Evolutionary conservation across 1,140 invertebrate genomes (phyloP), one percentile per base, ranked within the genome.

Genomic region (Zaprionus nigranus): DNA sequence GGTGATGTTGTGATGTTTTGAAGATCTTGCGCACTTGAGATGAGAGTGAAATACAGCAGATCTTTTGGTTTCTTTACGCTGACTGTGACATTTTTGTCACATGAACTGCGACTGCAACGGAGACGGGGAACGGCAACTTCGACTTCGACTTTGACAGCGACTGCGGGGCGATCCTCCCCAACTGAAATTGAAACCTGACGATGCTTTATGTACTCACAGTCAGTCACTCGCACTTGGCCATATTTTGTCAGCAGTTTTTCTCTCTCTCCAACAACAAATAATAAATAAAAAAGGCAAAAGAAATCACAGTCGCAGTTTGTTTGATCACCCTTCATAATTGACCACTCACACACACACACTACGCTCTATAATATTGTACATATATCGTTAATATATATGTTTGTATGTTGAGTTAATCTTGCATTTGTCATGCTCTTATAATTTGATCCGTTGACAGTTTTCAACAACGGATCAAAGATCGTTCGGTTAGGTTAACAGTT

Each of bases 401-500:
- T 40, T 54, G 49, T 24, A 56, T 64, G 38, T 64, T 70, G 43
- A 54, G 60, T 71, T 60, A 60, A 64, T 76, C 68, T 76, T 65
- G 61, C 70, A 67, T 73, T 67, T 67, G 69, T 77, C 62, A 77
- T 72, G 62, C 69, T 73, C 69, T 63, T 77, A 73, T 67, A 58
- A 73, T 73, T 73, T 77, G 63, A 77, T 67, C 69, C 36, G 62
- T 67, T 77, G 70, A 77, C 70, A 73, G 66, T 66, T 69, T 77
- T 60, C 59, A 60, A 30, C 62, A 64, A 30, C 30, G 64, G 74
- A 77, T 77, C 74, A 73, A 75, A 74, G 68, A 77, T 79, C 68
- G 68, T 68, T 51, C 74, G 43, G 60, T 61, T 71, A 49, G 62
- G 53, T 54, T 56, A 69, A 64, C 73, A 54, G 54, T 84, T 76